Evolutionary conservation across 2,113 vertebrate genomes (phyloP).

Genomic region (Acrocephalus kingi): DNA sequence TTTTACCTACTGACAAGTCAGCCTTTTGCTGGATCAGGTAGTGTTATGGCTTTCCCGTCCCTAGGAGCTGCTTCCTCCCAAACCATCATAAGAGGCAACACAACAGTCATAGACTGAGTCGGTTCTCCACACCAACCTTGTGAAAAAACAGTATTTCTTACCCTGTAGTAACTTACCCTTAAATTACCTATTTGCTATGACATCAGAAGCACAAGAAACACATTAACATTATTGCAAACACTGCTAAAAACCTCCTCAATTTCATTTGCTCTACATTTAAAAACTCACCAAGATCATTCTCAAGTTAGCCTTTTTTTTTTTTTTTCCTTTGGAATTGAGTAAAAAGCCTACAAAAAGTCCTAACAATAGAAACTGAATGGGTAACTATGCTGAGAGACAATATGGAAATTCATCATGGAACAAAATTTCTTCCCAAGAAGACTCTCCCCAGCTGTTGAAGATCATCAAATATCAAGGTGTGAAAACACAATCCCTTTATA

Average conservation of each 20-base stretch:
- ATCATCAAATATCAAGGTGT: background rate
- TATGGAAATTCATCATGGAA: background rate
- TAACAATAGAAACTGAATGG: background rate
- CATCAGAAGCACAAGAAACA: background rate
- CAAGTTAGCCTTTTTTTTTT: background rate
- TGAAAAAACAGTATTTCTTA: background rate
- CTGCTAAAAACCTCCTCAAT: fast-evolving
- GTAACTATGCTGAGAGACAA: background rate
- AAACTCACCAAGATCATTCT: background rate
- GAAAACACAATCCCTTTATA: background rate
- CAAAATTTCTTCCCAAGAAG: background rate
- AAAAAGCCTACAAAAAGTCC: background rate
- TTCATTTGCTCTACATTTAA: background rate
- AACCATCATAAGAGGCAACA: background rate
- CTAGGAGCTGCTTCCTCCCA: background rate
- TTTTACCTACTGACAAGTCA: background rate
- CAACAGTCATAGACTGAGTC: background rate
- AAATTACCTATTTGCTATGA: background rate
- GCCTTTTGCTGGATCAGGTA: background rate
- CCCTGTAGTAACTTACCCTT: background rate
- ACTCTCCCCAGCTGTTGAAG: background rate
- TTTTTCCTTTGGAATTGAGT: background rate
- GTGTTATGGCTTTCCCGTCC: background rate
- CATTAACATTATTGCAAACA: background rate
- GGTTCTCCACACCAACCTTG: background rate